Evolutionary conservation across 2,888 invertebrate species (phyloP).

Genomic region (Galeopsomyia nigrocyanea): DNA sequence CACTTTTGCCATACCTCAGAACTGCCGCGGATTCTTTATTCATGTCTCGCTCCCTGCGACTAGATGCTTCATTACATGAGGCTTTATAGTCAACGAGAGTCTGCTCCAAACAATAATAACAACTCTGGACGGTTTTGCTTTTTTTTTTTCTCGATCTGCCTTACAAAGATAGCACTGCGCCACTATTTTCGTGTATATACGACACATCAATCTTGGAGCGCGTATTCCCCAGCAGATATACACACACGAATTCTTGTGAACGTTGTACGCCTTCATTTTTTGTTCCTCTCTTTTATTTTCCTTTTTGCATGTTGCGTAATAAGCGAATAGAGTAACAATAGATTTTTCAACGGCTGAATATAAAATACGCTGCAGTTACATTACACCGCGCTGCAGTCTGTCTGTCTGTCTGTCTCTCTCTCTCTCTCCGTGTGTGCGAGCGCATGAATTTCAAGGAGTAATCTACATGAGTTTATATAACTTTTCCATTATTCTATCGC

Average conservation of each 20-base stretch:
- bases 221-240: too few relatives aligned
- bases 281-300: too few relatives aligned
- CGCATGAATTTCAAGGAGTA: conserved; percentile 35
- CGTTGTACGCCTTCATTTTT: too few relatives aligned
- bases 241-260: too few relatives aligned
- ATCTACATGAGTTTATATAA: conserved; percentile 36
- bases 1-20: not conserved
- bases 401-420: too few relatives aligned
- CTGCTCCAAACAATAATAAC: too few relatives aligned
- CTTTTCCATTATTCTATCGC: conserved; percentile 33
- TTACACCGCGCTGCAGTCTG: not conserved
- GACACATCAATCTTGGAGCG: too few relatives aligned
- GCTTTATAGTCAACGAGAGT: not conserved
- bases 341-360: conserved; percentile 11
- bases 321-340: conserved; percentile 21
- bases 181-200: not conserved
- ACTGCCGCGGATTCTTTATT: too few relatives aligned
- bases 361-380: conserved; percentile 11
- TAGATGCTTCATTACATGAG: not conserved
- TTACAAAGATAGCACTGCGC: not conserved
- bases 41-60: not conserved
- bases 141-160: conserved; percentile 28
- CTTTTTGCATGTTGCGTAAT: conserved; percentile 7
- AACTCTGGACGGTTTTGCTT: not conserved
- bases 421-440: not conserved